A percentile compares a stretch with the other conserved stretches of the same genome.
Evolutionary conservation across 1,140 invertebrate species (phyloP).

Genomic region (Platyscapa corneri): DNA sequence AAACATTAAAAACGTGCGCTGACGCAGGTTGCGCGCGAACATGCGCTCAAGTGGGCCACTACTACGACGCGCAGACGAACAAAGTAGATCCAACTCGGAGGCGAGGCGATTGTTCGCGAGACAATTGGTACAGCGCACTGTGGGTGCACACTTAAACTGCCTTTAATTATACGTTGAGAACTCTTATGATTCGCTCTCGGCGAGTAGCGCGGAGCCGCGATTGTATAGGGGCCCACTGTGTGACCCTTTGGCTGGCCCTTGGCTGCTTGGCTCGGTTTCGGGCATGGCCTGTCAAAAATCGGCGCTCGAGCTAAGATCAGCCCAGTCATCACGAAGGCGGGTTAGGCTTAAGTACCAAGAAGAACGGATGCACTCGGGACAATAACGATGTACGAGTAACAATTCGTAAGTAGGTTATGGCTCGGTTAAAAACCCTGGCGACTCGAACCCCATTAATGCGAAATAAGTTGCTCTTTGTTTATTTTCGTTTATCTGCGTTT

Average conservation of each 20-base stretch:
- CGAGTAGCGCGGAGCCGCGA: neutral
- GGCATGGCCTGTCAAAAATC: neutral
- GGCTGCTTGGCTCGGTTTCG: neutral
- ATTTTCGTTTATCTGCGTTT: too few species aligned
- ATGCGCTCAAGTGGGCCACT: slow-evolving; percentile 12
- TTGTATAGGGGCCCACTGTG: slow-evolving; percentile 34
- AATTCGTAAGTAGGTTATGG: neutral
- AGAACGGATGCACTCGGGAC: neutral
- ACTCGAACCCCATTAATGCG: too few species aligned
- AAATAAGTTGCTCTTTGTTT: too few species aligned
- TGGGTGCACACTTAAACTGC: slow-evolving; percentile 25
- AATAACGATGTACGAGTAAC: neutral
- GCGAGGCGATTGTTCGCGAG: slow-evolving; percentile 24
- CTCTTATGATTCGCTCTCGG: neutral
- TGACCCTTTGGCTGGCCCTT: too few species aligned
- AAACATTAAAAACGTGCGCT: neutral
- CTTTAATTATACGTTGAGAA: slow-evolving; percentile 43
- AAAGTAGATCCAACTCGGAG: slow-evolving; percentile 2
- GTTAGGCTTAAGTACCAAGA: neutral
- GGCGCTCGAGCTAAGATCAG: neutral
- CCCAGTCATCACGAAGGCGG: neutral
- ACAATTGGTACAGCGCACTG: slow-evolving; percentile 29
- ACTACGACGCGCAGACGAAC: neutral
- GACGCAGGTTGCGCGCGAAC: neutral
- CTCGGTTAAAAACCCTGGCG: neutral